Percentiles rank a stretch among this genome's conserved stretches.
Evolutionary conservation across 2,797 vertebrate species (phyloP).

Genomic region (Melanotaenia pygmaea): DNA sequence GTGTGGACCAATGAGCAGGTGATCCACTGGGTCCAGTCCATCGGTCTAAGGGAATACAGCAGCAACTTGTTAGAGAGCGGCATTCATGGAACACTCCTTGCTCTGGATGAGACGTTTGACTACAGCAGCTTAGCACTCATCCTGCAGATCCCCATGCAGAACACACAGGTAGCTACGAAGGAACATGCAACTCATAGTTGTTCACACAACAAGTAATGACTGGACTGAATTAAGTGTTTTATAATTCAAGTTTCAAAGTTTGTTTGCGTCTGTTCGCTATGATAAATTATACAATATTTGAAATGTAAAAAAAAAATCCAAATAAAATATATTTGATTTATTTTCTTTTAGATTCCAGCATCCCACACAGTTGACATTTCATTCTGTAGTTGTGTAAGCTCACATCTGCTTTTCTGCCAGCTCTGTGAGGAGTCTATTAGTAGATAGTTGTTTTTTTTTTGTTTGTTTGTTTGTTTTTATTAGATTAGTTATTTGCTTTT

Average conservation of each 20-base stretch:
- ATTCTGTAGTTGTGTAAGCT: neutral
- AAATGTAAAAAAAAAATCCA: neutral
- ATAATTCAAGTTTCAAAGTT: neutral
- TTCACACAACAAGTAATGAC: neutral
- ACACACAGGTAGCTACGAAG: slow-evolving; percentile 88
- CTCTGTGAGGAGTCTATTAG: neutral
- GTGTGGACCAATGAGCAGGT: slow-evolving; percentile 87
- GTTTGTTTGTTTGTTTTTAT: slow-evolving; percentile 11
- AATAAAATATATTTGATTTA: neutral
- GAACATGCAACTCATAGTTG: neutral
- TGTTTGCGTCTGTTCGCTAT: neutral
- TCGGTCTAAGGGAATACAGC: slow-evolving; percentile 93
- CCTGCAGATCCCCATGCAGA: slow-evolving; percentile 97
- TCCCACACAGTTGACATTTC: slow-evolving; percentile 1
- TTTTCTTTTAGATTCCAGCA: slow-evolving; percentile 1
- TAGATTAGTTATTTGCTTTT: slow-evolving; percentile 28
- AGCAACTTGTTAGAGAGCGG: slow-evolving; percentile 92
- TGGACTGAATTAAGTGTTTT: neutral
- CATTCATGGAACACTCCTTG: slow-evolving; percentile 90
- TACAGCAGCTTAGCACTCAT: slow-evolving; percentile 94
- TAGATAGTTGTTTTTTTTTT: neutral
- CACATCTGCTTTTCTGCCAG: neutral
- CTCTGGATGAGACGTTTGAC: slow-evolving; percentile 95
- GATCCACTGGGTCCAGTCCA: slow-evolving; percentile 92
- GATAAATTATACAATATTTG: neutral